Percentiles rank a stretch among this genome's conserved stretches.
phyloP scores from a whole-genome alignment of 2,113 vertebrate species.

The Oncorhynchus tshawytscha region DNA sequence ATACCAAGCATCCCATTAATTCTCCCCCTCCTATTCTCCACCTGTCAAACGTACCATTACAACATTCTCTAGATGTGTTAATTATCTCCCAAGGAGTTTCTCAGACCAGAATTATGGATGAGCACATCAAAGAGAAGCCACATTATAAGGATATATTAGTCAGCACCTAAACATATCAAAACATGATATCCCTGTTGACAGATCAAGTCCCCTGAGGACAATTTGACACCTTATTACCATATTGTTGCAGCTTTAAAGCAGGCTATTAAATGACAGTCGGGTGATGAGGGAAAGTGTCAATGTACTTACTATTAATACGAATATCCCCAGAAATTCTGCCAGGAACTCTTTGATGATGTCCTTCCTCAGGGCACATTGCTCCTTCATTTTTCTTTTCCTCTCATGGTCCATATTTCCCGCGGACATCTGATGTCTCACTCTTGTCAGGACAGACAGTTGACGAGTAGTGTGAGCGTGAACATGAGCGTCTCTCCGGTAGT shows the following conservation, averaged over 20 bases:
- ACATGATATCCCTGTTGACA: conserved; percentile 49
- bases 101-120: conserved; percentile 29
- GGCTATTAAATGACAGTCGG: conserved; percentile 46
- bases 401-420: conserved; percentile 70
- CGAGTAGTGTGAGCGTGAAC: conserved; percentile 8
- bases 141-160: conserved; percentile 25
- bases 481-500: conserved; percentile 18
- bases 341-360: conserved; percentile 84
- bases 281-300: conserved; percentile 61
- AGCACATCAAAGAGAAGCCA: conserved; percentile 46
- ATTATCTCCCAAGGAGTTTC: background rate
- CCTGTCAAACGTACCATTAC: background rate
- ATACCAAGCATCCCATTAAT: background rate
- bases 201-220: conserved; percentile 42
- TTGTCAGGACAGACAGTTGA: conserved; percentile 58
- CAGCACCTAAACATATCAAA: conserved; percentile 5
- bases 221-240: conserved; percentile 58
- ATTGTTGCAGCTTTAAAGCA: conserved; percentile 42
- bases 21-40: background rate
- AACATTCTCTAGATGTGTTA: background rate
- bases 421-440: conserved; percentile 42
- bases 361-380: conserved; percentile 80
- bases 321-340: conserved; percentile 91
- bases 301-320: conserved; percentile 91
- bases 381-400: conserved; percentile 73